A percentile compares a stretch with the other conserved stretches of the same genome.
phyloP scores from a whole-genome alignment of 2,888 invertebrate species.

The Xylocampa areola region DNA sequence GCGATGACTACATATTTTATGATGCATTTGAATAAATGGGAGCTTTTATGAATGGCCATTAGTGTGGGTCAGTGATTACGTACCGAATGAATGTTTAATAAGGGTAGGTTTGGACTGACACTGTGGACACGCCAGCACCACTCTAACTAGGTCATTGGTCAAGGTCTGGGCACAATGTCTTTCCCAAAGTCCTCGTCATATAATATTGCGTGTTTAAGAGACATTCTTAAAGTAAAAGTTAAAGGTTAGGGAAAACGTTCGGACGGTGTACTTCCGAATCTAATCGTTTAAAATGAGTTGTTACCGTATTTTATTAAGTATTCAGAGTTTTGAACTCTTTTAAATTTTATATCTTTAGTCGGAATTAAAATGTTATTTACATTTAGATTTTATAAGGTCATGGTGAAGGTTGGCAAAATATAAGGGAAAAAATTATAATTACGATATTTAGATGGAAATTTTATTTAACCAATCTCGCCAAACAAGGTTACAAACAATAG shows the following conservation, averaged over 20 bases:
- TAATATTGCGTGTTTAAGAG: constrained; percentile 37
- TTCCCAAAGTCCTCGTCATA: constrained; percentile 24
- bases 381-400: background rate
- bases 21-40: constrained; percentile 48
- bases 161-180: constrained; percentile 50
- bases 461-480: background rate
- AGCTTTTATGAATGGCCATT: constrained; percentile 59
- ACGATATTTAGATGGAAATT: constrained; percentile 4
- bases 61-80: constrained; percentile 63
- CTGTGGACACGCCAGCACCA: constrained; percentile 41
- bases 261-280: constrained; percentile 3
- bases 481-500: constrained; percentile 12
- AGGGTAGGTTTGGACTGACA: constrained; percentile 35
- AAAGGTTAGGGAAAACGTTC: constrained; percentile 13
- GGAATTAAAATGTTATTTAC: background rate
- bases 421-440: background rate
- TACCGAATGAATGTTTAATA: constrained; percentile 66
- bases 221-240: constrained; percentile 15
- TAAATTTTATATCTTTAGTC: background rate
- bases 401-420: background rate
- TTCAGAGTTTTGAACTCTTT: background rate
- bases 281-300: constrained; percentile 4
- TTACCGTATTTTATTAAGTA: background rate
- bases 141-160: constrained; percentile 60
- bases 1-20: constrained; percentile 43